Base-by-base conservation (phyloP, 1,140 invertebrate species). In the Trachymyrmex cornetzi region DNA sequence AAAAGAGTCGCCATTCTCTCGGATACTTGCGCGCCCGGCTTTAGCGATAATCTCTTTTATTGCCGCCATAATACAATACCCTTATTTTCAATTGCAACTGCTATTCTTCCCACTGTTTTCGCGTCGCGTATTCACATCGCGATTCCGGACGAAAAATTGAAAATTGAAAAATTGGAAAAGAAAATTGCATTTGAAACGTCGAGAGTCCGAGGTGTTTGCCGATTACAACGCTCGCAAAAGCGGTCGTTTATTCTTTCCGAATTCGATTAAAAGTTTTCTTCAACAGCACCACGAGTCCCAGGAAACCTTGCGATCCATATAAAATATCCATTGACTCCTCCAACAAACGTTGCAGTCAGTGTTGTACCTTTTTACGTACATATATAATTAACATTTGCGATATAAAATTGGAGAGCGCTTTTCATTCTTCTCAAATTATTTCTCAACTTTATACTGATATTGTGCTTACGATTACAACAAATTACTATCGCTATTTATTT, bases 381-480 rank as follows among this genome's bases (percentile, higher is more conserved):
- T 75, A 61, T 30, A 79, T 88, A 89, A 91, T 91, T 89, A 86
- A 77, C 63, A 50, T 77, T 44, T n/a, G 71, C 34, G n/a, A 75
- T 57, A 67, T 57, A 75, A 84, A 77, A 75, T 48, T n/a, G n/a
- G 27, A 64, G 48, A 30, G 7, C 30, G 7, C 14, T 2, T 19
- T 67, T 27, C 24, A 44, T 61, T 84, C 44, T 64, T 30, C 11
- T 38, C 19, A 14, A 53, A 34, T 81, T 22, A 12, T 61, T 63
- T 53, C 14, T 81, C 55, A n/a, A 48, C 50, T 79, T 55, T 86
- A 48, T 30, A 4, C 34, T 16, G 11, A n/a, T 6, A 6, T 44
- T 30, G 24, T 2, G 12, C 53, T 63, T 80, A 71, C 14, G 44
- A 67, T 53, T 66, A 30, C 27, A 67, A 69, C 12, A 34, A 53